Conservation (phyloP, 1,140 invertebrate genomes). For the Ceratina australensis region DNA sequence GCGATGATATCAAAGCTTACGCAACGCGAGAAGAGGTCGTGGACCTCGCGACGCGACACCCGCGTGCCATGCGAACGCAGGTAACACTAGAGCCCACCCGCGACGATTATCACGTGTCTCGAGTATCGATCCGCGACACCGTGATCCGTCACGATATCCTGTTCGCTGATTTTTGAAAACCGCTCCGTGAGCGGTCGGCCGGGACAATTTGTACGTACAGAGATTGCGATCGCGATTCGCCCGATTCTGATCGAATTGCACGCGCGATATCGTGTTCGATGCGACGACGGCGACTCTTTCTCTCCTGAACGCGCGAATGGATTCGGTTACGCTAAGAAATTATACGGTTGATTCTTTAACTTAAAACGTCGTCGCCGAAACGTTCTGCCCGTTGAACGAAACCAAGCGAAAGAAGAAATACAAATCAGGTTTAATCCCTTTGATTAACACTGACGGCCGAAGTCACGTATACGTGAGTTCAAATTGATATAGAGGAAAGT, state of each 20-base stretch:
- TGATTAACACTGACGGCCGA: too few species aligned
- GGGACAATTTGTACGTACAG: background rate
- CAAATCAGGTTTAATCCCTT: too few species aligned
- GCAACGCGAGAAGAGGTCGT: slow-evolving; percentile 1
- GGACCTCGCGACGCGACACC: slow-evolving; percentile 43
- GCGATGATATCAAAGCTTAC: too few species aligned
- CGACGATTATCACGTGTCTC: slow-evolving; percentile 49
- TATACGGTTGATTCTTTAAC: too few species aligned
- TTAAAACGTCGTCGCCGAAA: too few species aligned
- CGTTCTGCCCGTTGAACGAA: too few species aligned
- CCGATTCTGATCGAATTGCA: slow-evolving; percentile 6
- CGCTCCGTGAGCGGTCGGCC: background rate
- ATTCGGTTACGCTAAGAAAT: background rate
- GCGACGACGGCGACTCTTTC: too few species aligned
- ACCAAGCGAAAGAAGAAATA: too few species aligned
- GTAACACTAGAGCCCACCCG: slow-evolving; percentile 52
- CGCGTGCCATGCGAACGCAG: slow-evolving; percentile 47
- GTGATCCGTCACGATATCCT: slow-evolving; percentile 8
- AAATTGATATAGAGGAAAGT: too few species aligned
- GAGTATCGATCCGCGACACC: slow-evolving; percentile 1
- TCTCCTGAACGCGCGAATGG: background rate
- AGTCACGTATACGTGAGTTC: too few species aligned
- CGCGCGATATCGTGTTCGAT: slow-evolving; percentile 10
- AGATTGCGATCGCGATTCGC: slow-evolving; percentile 9
- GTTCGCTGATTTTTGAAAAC: slow-evolving; percentile 16